Conservation (phyloP, 2,113 vertebrate species). For the Tor tambroides region DNA sequence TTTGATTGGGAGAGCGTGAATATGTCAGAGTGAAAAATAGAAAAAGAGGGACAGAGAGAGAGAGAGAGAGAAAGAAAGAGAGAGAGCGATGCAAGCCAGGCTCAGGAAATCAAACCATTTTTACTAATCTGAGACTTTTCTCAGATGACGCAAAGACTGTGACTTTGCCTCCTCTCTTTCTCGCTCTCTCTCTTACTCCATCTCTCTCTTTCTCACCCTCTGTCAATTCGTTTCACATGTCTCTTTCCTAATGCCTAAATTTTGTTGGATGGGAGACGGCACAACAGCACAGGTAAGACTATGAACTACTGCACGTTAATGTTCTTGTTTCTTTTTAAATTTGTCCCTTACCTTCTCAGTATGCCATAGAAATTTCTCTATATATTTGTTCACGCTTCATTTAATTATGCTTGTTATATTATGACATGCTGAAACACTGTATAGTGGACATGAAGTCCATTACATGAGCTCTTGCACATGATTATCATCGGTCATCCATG, state of each 20-base stretch:
- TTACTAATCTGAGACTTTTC: slow-evolving; percentile 78
- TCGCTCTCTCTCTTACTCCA: slow-evolving; percentile 31
- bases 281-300: slow-evolving; percentile 70
- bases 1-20: slow-evolving; percentile 9
- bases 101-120: slow-evolving; percentile 67
- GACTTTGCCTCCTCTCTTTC: slow-evolving; percentile 61
- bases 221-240: slow-evolving; percentile 22
- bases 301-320: neutral
- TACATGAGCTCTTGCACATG: neutral
- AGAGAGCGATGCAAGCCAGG: slow-evolving; percentile 25
- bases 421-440: neutral
- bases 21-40: slow-evolving; percentile 18
- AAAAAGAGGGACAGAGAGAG: slow-evolving; percentile 46
- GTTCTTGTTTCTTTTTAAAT: neutral
- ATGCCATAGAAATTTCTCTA: neutral
- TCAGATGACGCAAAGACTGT: slow-evolving; percentile 77
- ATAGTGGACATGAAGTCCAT: neutral
- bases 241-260: slow-evolving; percentile 67
- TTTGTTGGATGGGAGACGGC: slow-evolving; percentile 65
- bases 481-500: neutral
- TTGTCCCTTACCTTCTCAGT: neutral
- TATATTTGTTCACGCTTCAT: neutral
- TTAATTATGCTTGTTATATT: neutral
- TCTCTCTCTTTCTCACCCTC: slow-evolving; percentile 42
- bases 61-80: slow-evolving; percentile 26